Base-by-base conservation (phyloP, 2,888 invertebrate species). In the Steinernema scapterisci region DNA sequence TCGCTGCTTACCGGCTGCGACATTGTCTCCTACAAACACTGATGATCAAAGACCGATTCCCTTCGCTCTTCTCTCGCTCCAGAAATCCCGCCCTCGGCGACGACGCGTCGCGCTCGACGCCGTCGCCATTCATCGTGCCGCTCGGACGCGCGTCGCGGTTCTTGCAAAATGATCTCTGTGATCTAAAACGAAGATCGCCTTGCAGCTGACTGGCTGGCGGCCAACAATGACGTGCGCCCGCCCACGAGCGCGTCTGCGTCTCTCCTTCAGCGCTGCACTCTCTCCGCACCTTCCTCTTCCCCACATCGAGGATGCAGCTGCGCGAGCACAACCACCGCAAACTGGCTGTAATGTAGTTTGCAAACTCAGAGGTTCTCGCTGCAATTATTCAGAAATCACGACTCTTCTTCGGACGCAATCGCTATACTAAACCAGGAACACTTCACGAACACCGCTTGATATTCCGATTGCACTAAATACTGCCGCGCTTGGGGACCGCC, bases 111-210 rank as follows among this genome's bases (percentile, higher is more conserved):
- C 48, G 46, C 72, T 13, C 72, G 16, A 27, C 72, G 25, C 23
- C 48, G 31, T 31, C 72, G 72, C 51, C 72, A 72, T 51, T 72
- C 72, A 51, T 72, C 52, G 51, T 72, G 72, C 51, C 71, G 63
- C 63, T 63, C 31, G 63, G 63, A 63, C 63, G 63, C 63, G 63
- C 63, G 63, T 63, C 63, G 63, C 63, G 63, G 31, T 63, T 63
- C 63, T 63, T 63, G 63, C 63, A 63, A 63, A 63, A 63, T 63
- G 63, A 63, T 63, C 63, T 63, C 63, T 63, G 63, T 63, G 63
- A 63, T 63, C 63, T 63, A 63, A 63, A 63, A 63, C 63, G 63
- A 63, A 63, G 63, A 63, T 63, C 63, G 63, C 63, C 63, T 63
- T 63, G 63, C 63, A 63, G 63, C 63, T 63, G 63, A 63, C 63